These are phyloP conservation scores for Psylliodes chrysocephalus DNA, from an alignment of 2,888 invertebrate species.

Conservation along the genomic window DNA sequence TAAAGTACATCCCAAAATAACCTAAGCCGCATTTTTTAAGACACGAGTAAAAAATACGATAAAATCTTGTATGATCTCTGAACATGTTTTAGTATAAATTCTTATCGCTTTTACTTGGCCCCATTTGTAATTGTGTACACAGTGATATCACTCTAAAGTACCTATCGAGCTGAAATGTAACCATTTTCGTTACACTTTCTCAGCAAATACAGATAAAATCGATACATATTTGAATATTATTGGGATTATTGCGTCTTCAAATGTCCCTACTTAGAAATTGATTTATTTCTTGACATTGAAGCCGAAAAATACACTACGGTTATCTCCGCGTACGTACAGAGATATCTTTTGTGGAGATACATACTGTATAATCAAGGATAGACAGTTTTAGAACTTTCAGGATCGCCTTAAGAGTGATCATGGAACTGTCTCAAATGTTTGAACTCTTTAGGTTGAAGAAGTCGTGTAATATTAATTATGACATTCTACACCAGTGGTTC, in stretches of 20 bases:
- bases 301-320: no score
- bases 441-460: no score
- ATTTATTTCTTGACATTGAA: constrained; percentile 11
- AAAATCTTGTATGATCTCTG: constrained; percentile 40
- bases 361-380: no score
- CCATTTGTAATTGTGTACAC: constrained; percentile 39
- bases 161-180: constrained; percentile 24
- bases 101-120: constrained; percentile 41
- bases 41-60: constrained; percentile 18
- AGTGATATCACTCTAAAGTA: constrained; percentile 37
- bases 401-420: no score
- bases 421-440: no score
- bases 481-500: no score
- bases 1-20: no score
- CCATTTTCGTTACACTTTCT: constrained; percentile 33
- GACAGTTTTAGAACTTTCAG: no score
- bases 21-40: no score
- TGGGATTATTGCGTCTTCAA: constrained; percentile 14
- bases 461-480: no score
- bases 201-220: constrained; percentile 39
- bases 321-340: no score
- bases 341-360: no score
- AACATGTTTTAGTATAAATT: constrained; percentile 32
- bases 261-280: constrained; percentile 23
- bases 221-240: constrained; percentile 30